Percentiles rank a stretch among this genome's conserved stretches.
These are phyloP conservation scores for Bolborhynchus lineola DNA, from an alignment of 2,113 vertebrate genomes.

Conservation along the genomic window DNA sequence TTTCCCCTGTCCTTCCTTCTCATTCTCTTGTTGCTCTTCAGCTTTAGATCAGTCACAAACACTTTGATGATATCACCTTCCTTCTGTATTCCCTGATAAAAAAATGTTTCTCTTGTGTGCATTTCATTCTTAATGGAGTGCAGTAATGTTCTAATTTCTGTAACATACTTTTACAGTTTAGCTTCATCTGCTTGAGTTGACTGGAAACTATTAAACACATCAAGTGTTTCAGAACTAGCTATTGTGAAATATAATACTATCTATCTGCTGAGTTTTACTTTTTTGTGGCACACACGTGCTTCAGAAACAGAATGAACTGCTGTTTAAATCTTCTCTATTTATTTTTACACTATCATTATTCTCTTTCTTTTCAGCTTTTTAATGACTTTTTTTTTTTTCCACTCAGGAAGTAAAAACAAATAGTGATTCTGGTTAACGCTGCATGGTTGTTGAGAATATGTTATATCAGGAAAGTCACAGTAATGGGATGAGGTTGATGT, in stretches of 20 bases:
- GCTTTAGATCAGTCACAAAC: background rate
- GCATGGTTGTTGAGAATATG: background rate
- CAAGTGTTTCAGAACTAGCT: background rate
- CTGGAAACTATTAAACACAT: background rate
- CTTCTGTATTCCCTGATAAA: constrained; percentile 1
- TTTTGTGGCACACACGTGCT: background rate
- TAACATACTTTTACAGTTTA: background rate
- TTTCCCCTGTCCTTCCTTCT: background rate
- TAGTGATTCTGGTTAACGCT: background rate
- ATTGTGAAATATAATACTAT: background rate
- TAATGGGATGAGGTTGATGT: background rate
- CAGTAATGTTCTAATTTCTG: background rate
- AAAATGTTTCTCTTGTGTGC: background rate
- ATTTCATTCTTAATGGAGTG: background rate
- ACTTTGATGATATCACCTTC: background rate
- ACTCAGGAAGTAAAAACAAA: background rate
- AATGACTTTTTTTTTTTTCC: background rate
- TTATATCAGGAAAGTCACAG: background rate
- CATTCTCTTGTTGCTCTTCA: constrained; percentile 3
- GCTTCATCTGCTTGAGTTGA: background rate
- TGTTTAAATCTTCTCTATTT: background rate
- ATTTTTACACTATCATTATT: background rate
- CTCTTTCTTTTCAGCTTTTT: background rate
- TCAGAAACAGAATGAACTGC: background rate
- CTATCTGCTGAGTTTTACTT: background rate